phyloP scores from a whole-genome alignment of 2,888 invertebrate genomes.

The Diloba caeruleocephala region DNA sequence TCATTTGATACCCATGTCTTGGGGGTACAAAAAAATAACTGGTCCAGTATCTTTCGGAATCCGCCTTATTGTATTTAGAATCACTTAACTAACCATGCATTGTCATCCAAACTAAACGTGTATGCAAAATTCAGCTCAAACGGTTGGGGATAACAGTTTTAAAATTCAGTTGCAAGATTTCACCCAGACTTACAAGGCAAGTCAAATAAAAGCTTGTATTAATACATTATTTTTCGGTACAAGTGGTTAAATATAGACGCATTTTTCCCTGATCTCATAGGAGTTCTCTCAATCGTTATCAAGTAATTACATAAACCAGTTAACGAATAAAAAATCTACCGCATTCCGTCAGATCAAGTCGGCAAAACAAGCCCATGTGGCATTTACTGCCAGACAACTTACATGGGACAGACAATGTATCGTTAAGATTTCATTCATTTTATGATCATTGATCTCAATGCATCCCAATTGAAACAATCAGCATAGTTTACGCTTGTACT shows the following conservation, averaged over 20 bases:
- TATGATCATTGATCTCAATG: slow-evolving; percentile 54
- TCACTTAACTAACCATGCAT: too few species aligned
- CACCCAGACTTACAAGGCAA: too few species aligned
- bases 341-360: slow-evolving; percentile 22
- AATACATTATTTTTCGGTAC: too few species aligned
- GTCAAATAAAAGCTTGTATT: too few species aligned
- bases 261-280: neutral
- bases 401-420: slow-evolving; percentile 17
- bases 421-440: slow-evolving; percentile 47
- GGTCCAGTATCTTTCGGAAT: too few species aligned
- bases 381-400: slow-evolving; percentile 6
- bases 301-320: slow-evolving; percentile 30
- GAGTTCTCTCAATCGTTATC: slow-evolving; percentile 13
- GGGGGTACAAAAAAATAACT: too few species aligned
- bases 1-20: too few species aligned
- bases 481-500: slow-evolving; percentile 12
- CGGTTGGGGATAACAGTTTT: too few species aligned
- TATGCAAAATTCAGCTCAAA: too few species aligned
- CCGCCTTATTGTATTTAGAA: too few species aligned
- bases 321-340: slow-evolving; percentile 32
- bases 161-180: too few species aligned
- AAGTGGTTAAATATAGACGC: neutral
- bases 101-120: too few species aligned
- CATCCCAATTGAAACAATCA: slow-evolving; percentile 73
- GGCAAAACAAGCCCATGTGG: slow-evolving; percentile 24